Conservation (phyloP, 2,113 vertebrate genomes). For the Oncorhynchus keta region DNA sequence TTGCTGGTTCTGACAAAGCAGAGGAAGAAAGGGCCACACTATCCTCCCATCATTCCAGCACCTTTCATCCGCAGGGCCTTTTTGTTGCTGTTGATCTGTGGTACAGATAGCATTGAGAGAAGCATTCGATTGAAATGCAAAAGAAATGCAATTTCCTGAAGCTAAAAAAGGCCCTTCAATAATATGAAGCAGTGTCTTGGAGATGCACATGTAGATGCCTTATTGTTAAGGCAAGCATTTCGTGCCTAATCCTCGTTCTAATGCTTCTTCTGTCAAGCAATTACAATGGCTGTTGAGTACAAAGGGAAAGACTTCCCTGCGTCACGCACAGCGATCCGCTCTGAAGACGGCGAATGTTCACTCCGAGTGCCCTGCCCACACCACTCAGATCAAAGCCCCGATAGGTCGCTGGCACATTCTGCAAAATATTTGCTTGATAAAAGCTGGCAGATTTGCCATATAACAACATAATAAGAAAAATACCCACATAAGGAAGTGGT, state of each 20-base stretch:
- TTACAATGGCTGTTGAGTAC: conserved; percentile 62
- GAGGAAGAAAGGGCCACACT: neutral
- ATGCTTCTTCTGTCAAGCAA: conserved; percentile 67
- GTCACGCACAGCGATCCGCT: conserved; percentile 54
- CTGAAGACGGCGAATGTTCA: conserved; percentile 25
- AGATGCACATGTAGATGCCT: conserved; percentile 12
- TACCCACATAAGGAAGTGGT: conserved; percentile 35
- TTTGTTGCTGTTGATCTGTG: neutral
- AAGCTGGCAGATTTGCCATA: conserved; percentile 52
- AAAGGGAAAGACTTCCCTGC: conserved; percentile 54
- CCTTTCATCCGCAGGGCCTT: neutral
- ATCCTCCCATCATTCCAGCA: neutral
- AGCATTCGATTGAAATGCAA: neutral
- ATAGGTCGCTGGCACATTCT: conserved; percentile 61
- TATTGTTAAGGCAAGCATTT: conserved; percentile 37
- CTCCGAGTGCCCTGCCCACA: conserved; percentile 42
- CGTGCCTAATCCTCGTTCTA: conserved; percentile 55
- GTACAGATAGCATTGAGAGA: neutral
- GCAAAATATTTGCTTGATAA: conserved; percentile 60
- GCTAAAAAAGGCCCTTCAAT: conserved; percentile 44
- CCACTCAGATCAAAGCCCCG: conserved; percentile 60
- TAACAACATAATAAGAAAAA: conserved; percentile 56
- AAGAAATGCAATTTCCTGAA: conserved; percentile 63
- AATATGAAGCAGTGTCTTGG: conserved; percentile 49
- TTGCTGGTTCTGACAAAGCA: neutral